phyloP scores from a whole-genome alignment of 1,140 invertebrate genomes.

The Dufourea novaeangliae region DNA sequence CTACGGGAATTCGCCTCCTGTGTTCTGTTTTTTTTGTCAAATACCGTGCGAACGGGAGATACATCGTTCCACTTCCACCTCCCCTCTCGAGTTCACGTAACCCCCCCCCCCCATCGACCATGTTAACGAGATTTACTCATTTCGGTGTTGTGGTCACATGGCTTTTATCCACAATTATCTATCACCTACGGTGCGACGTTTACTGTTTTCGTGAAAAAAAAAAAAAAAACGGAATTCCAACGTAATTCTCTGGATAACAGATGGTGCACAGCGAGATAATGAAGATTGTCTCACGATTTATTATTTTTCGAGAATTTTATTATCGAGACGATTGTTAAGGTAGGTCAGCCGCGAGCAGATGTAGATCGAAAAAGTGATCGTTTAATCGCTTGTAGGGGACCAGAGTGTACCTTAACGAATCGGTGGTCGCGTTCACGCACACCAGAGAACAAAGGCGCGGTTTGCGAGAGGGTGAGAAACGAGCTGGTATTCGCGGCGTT shows the following conservation, averaged over 20 bases:
- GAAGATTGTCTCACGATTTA: no score
- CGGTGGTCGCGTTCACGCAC: not conserved
- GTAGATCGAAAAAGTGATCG: constrained; percentile 36
- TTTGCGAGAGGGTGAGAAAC: constrained; percentile 1
- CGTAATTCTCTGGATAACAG: no score
- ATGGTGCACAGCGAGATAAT: no score
- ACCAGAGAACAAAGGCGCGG: not conserved
- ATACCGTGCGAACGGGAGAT: not conserved
- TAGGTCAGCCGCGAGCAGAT: constrained; percentile 3
- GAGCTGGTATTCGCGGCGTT: constrained; percentile 37
- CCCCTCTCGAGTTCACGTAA: not conserved
- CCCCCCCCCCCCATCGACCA: not conserved
- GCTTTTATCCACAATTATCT: not conserved
- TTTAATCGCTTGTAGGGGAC: no score
- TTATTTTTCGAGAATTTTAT: not conserved
- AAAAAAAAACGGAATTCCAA: no score
- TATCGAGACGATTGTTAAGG: not conserved
- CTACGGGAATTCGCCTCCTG: not conserved
- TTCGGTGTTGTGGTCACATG: not conserved
- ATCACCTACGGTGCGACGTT: not conserved
- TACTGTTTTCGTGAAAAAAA: not conserved
- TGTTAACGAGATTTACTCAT: constrained; percentile 20
- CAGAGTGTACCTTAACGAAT: not conserved
- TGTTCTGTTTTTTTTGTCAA: not conserved
- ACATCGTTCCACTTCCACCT: not conserved